Evolutionary conservation across 2,113 vertebrate genomes (phyloP), one percentile per base, ranked within the genome.

Genomic region (Mus spicilegus): DNA sequence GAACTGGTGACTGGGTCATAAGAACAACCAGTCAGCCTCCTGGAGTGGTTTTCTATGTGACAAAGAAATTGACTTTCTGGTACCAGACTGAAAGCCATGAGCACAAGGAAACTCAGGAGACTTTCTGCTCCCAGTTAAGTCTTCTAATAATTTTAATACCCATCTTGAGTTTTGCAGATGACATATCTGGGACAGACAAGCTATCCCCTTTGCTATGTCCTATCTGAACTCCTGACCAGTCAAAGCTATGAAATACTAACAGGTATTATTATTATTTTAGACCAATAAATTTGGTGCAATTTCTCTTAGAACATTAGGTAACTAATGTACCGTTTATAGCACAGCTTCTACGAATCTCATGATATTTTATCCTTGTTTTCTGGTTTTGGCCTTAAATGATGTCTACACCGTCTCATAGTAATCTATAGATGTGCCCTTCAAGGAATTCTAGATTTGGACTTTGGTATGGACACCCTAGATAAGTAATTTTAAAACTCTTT

Each of bases 401-500:
- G 13, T 58, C 11, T 36, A 39, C 19, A 22, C 1, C 22, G 72
- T 92, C 72, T 12, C 30, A 22, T 42, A 73, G 17, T 65, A 81
- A 30, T 65, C 69, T 42, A 56, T 46, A 11, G 12, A 14, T 72
- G 22, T 51, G 5, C 69, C 61, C 49, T 69, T 77, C 80, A 26
- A 76, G 75, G 42, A n/a, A 65, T 20, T 90, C 76, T 94, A 12
- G 19, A 86, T 80, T 78, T 77, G 72, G 16, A n/a, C 26, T 65
- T 86, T 85, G 42, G 75, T 89, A 39, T 11, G 46, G 22, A 28
- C 72, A 24, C 28, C 2, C 51, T 42, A 28, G 13, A 39, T 42
- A 92, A 39, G 42, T 81, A 30, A 96, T 67, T 82, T 81, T 89
- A 81, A 46, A 91, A 13, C 39, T 89, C 51, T 7, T 70, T 42